Conservation (phyloP, 2,113 vertebrate genomes). For the Crotalus helleri region DNA sequence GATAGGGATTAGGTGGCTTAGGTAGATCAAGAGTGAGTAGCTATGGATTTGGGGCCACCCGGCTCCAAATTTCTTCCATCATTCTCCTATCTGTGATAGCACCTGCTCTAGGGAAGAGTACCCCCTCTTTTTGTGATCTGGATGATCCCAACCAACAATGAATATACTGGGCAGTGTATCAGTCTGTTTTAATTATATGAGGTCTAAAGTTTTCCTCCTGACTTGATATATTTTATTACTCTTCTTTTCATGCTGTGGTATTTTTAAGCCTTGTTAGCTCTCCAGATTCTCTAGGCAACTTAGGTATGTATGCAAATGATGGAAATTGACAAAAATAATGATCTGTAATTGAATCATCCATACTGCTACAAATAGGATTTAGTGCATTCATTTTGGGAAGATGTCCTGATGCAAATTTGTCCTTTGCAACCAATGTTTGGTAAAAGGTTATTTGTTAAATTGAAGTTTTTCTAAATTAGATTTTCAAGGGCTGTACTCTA, state of each 20-base stretch:
- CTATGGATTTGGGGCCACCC: background rate
- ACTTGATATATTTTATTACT: background rate
- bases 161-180: background rate
- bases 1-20: background rate
- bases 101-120: background rate
- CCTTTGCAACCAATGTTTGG: background rate
- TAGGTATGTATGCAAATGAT: background rate
- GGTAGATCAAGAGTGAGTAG: background rate
- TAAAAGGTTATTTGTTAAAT: background rate
- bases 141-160: background rate
- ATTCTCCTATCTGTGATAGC: background rate
- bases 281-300: background rate
- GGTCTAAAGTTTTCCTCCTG: background rate
- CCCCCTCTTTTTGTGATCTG: background rate
- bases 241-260: background rate
- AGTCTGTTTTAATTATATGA: background rate
- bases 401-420: background rate
- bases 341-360: background rate
- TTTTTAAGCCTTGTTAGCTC: background rate
- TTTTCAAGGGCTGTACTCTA: background rate
- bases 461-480: background rate
- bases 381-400: background rate
- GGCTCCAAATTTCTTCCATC: background rate
- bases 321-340: background rate
- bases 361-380: background rate